A percentile compares a stretch with the other conserved stretches of the same genome.
Evolutionary conservation across 2,797 vertebrate genomes (phyloP).

Genomic region (Hoplostethus atlanticus): DNA sequence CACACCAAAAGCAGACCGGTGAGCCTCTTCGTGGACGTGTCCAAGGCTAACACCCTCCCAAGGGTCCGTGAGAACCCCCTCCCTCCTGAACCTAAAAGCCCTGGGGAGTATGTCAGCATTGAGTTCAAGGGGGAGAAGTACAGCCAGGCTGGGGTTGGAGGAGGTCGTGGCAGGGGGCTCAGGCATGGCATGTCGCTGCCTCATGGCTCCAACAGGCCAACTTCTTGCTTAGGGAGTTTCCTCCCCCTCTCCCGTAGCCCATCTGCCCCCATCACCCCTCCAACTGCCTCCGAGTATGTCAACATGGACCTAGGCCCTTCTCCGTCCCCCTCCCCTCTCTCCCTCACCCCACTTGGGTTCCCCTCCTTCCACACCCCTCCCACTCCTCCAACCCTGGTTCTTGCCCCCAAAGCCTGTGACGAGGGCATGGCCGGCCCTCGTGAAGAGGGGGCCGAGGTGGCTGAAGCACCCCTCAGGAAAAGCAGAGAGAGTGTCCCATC

Average conservation of each 20-base stretch:
- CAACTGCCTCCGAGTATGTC: conserved; percentile 77
- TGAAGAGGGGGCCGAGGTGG: conserved; percentile 58
- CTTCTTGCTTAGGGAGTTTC: conserved; percentile 80
- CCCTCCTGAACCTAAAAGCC: conserved; percentile 84
- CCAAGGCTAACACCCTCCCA: conserved; percentile 87
- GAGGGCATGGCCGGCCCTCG: conserved; percentile 45
- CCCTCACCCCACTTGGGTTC: conserved; percentile 79
- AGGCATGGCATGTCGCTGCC: conserved; percentile 71
- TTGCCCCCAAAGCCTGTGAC: conserved; percentile 67
- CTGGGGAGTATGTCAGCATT: conserved; percentile 87
- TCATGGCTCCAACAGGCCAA: conserved; percentile 70
- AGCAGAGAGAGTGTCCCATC: conserved; percentile 65
- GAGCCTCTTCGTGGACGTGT: conserved; percentile 87
- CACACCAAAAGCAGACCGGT: conserved; percentile 74
- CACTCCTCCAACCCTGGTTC: conserved; percentile 70
- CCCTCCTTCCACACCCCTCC: conserved; percentile 80
- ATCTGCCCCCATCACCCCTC: conserved; percentile 70
- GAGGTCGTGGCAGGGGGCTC: conserved; percentile 57
- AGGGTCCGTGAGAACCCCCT: conserved; percentile 84
- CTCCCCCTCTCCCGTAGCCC: conserved; percentile 75
- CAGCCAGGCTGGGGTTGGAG: conserved; percentile 37
- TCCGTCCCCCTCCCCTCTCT: conserved; percentile 80
- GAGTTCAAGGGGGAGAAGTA: conserved; percentile 79
- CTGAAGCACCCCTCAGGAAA: conserved; percentile 59
- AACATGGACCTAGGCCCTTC: conserved; percentile 82